These are phyloP conservation scores for Rynchops niger DNA, from an alignment of 2,113 vertebrate species.

Conservation along the genomic window DNA sequence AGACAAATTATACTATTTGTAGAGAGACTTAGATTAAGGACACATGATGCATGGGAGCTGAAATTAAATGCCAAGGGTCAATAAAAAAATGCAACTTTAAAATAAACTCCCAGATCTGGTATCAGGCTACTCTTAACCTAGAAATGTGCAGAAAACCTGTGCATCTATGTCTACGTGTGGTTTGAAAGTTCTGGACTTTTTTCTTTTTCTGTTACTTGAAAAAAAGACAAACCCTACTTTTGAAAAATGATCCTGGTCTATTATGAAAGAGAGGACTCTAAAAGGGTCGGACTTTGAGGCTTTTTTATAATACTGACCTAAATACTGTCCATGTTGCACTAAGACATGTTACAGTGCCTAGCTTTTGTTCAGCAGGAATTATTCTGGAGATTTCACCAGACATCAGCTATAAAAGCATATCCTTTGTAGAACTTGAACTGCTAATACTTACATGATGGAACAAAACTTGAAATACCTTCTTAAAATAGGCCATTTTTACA, in stretches of 20 bases:
- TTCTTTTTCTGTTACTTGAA: background rate
- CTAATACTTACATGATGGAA: background rate
- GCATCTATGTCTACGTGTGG: background rate
- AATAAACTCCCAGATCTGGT: background rate
- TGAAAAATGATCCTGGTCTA: background rate
- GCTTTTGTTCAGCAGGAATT: background rate
- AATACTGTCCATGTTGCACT: background rate
- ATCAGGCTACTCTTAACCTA: background rate
- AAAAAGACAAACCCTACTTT: background rate
- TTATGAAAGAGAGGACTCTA: background rate
- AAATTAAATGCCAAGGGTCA: slow-evolving; percentile 18
- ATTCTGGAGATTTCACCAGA: background rate
- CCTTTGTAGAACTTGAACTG: background rate
- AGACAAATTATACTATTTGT: background rate
- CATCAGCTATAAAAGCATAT: background rate
- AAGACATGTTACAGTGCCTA: background rate
- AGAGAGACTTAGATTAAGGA: background rate
- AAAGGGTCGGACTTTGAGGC: background rate
- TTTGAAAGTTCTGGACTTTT: background rate
- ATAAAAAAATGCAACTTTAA: background rate
- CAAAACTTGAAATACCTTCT: background rate
- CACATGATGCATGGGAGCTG: background rate
- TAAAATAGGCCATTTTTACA: background rate
- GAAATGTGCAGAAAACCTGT: slow-evolving; percentile 2
- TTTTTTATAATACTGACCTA: background rate